Percentiles rank a stretch among this genome's conserved stretches.
Evolutionary conservation across 2,797 vertebrate species (phyloP).

Genomic region (Poecilia velifera): DNA sequence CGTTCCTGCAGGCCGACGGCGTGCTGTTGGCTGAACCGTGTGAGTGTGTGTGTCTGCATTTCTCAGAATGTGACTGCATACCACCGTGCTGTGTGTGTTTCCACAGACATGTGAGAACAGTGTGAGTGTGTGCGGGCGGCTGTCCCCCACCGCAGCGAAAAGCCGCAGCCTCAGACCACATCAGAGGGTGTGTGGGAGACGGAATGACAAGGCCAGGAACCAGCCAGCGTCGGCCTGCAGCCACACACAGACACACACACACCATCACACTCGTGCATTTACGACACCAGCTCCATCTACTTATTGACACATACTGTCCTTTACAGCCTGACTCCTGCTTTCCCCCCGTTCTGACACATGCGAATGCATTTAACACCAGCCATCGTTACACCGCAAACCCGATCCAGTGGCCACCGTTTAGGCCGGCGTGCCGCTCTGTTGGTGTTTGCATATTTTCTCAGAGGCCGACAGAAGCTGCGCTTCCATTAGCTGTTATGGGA

Average conservation of each 20-base stretch:
- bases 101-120: conserved; percentile 80
- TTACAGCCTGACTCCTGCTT: conserved; percentile 15
- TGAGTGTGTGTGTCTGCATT: conserved; percentile 61
- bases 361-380: conserved; percentile 60
- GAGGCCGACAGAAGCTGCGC: conserved; percentile 58
- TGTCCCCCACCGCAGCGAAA: conserved; percentile 70
- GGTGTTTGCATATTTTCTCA: conserved; percentile 70
- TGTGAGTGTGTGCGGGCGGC: conserved; percentile 74
- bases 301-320: conserved; percentile 60
- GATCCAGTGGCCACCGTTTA: conserved; percentile 58
- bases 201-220: conserved; percentile 79
- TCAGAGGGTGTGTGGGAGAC: conserved; percentile 78
- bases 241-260: conserved; percentile 62
- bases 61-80: conserved; percentile 77
- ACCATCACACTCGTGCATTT: conserved; percentile 45
- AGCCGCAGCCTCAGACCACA: conserved; percentile 78
- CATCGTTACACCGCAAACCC: conserved; percentile 60
- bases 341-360: conserved; percentile 13
- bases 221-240: conserved; percentile 75
- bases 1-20: conserved; percentile 62
- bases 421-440: conserved; percentile 66
- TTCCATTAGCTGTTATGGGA: too few relatives aligned
- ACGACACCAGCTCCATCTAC: conserved; percentile 60
- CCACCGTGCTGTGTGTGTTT: conserved; percentile 75
- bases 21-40: conserved; percentile 57